phyloP scores from a whole-genome alignment of 2,888 invertebrate species.

The Drosophila falleni region DNA sequence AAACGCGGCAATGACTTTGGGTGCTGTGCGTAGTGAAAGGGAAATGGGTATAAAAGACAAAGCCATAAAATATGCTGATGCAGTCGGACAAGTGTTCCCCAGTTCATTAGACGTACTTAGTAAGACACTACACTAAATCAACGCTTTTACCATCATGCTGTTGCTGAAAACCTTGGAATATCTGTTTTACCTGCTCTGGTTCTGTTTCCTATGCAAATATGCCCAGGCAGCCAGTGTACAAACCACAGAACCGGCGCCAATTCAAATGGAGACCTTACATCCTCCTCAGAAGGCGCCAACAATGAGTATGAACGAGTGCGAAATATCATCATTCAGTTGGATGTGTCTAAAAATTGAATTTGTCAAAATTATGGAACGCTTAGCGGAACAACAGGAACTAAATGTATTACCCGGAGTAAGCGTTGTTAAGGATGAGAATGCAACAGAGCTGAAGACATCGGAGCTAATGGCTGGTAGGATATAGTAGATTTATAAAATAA shows the following conservation, averaged over 20 bases:
- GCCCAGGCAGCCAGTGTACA: constrained; percentile 68
- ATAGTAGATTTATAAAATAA: background rate
- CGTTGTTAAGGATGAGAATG: constrained; percentile 89
- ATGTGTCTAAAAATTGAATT: constrained; percentile 93
- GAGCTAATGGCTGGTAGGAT: constrained; percentile 88
- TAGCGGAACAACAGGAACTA: constrained; percentile 89
- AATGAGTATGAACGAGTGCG: constrained; percentile 86
- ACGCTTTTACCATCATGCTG: constrained; percentile 58
- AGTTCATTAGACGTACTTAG: constrained; percentile 40
- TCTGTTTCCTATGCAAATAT: constrained; percentile 70
- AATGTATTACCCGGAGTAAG: constrained; percentile 91
- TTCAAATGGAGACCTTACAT: constrained; percentile 38
- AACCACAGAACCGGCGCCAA: constrained; percentile 48
- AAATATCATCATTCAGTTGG: constrained; percentile 87
- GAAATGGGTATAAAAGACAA: constrained; percentile 73
- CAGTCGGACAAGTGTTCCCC: constrained; percentile 58
- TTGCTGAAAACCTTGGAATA: constrained; percentile 74
- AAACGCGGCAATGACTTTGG: constrained; percentile 67
- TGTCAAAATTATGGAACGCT: constrained; percentile 90
- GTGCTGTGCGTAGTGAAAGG: constrained; percentile 69
- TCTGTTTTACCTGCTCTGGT: constrained; percentile 67
- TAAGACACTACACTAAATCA: background rate
- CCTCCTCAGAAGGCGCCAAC: constrained; percentile 34
- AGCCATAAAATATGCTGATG: constrained; percentile 57
- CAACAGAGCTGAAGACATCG: constrained; percentile 87